Percentiles rank a stretch among this genome's conserved stretches.
phyloP scores from a whole-genome alignment of 2,888 invertebrate genomes.

The Stenichneumon culpator region DNA sequence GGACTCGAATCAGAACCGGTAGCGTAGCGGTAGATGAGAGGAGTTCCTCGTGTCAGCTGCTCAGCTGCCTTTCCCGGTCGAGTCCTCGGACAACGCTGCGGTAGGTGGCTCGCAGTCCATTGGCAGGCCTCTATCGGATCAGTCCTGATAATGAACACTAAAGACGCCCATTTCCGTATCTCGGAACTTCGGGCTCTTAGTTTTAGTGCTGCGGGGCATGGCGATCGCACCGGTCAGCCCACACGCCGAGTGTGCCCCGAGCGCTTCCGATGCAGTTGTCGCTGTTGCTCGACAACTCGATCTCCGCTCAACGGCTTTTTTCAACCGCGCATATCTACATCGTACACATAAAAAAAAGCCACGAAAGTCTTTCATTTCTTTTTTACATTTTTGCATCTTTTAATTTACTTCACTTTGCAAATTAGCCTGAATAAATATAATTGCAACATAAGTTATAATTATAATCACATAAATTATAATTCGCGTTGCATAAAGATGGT shows the following conservation, averaged over 20 bases:
- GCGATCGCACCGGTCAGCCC: slow-evolving; percentile 45
- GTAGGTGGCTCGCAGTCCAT: slow-evolving; percentile 79
- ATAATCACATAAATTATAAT: background rate
- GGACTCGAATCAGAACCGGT: slow-evolving; percentile 65
- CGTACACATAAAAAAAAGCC: background rate
- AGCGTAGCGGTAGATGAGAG: slow-evolving; percentile 63
- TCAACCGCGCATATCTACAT: slow-evolving; percentile 28
- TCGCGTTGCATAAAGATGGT: too few relatives aligned
- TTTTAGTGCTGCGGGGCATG: slow-evolving; percentile 51
- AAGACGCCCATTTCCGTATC: slow-evolving; percentile 77
- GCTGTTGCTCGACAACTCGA: slow-evolving; percentile 53
- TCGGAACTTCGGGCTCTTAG: slow-evolving; percentile 66
- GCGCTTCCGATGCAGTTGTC: slow-evolving; percentile 26
- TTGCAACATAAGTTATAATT: background rate
- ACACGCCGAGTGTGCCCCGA: slow-evolving; percentile 18
- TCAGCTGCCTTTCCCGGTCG: slow-evolving; percentile 24
- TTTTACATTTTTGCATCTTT: background rate
- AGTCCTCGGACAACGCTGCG: slow-evolving; percentile 75
- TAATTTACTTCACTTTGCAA: background rate
- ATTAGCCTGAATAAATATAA: background rate
- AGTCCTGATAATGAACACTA: slow-evolving; percentile 79
- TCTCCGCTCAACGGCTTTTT: slow-evolving; percentile 31
- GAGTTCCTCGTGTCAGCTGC: slow-evolving; percentile 57
- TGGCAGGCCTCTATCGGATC: slow-evolving; percentile 79
- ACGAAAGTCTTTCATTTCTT: slow-evolving; percentile 31